Evolutionary conservation across 1,140 invertebrate genomes (phyloP).

Genomic region (Ephestia elutella): DNA sequence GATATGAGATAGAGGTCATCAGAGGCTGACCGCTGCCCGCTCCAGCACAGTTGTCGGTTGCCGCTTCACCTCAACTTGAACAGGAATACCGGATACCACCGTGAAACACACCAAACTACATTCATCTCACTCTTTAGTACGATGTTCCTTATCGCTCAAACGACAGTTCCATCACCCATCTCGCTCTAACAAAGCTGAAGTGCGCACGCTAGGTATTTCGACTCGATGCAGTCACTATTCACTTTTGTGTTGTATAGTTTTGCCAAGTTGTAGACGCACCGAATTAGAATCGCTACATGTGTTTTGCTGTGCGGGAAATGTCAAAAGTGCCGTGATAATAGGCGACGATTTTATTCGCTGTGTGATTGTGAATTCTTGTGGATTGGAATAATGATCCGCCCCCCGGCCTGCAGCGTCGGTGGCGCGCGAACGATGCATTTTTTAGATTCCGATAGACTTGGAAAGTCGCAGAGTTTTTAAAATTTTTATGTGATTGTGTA

Average conservation of each 20-base stretch:
- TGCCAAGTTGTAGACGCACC: constrained; percentile 45
- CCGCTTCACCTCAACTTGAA: constrained; percentile 37
- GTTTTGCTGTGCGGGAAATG: constrained; percentile 28
- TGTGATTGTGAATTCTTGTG: constrained; percentile 8
- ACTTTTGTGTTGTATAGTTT: constrained; percentile 46
- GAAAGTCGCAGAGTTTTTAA: constrained; percentile 44
- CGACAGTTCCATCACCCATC: constrained; percentile 27
- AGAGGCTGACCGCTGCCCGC: constrained; percentile 28
- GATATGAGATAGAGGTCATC: constrained; percentile 42
- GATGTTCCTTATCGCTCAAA: constrained; percentile 14
- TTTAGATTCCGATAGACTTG: constrained; percentile 45
- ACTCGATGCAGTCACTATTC: constrained; percentile 31
- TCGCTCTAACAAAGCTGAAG: constrained; percentile 32
- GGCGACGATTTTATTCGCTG: constrained; percentile 20
- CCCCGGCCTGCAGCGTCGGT: constrained; percentile 23
- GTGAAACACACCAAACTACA: constrained; percentile 23
- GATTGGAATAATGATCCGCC: constrained; percentile 17
- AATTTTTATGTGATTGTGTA: constrained; percentile 31
- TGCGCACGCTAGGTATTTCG: constrained; percentile 10
- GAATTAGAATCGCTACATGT: constrained; percentile 36
- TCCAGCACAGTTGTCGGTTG: constrained; percentile 21
- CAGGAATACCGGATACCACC: constrained; percentile 55
- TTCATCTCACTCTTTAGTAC: constrained; percentile 25
- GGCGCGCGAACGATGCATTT: constrained; percentile 38
- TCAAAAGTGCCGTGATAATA: constrained; percentile 25